These are phyloP conservation scores for Penelope pileata DNA, from an alignment of 2,113 vertebrate genomes.

Conservation along the genomic window DNA sequence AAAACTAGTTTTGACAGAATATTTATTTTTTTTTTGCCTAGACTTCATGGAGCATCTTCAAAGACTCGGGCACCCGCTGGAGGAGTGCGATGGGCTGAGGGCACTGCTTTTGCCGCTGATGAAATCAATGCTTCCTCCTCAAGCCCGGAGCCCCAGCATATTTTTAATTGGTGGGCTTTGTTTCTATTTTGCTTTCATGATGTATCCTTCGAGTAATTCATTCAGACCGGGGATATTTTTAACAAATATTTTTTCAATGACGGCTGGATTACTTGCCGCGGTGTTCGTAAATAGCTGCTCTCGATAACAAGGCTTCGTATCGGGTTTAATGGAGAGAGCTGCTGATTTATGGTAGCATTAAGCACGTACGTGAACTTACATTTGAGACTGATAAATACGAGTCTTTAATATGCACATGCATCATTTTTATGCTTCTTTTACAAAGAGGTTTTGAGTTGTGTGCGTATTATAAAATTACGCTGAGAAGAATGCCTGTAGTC, in stretches of 20 bases:
- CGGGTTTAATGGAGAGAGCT: not conserved
- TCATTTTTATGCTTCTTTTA: slow-evolving; percentile 72
- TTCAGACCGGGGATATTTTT: not conserved
- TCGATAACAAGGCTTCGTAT: slow-evolving; percentile 1
- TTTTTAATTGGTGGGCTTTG: not conserved
- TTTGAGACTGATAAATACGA: slow-evolving; percentile 57
- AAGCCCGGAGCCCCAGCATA: not conserved
- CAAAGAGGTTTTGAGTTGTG: slow-evolving; percentile 65
- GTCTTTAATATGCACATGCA: slow-evolving; percentile 69
- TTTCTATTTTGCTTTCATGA: not conserved
- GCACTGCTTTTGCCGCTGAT: not conserved
- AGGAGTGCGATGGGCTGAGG: rapidly evolving
- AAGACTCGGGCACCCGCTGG: not conserved
- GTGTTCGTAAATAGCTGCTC: not conserved
- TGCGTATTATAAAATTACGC: slow-evolving; percentile 50
- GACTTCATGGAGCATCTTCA: not conserved
- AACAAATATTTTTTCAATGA: not conserved
- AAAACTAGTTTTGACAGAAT: not conserved
- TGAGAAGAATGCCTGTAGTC: not conserved
- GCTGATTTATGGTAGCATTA: slow-evolving; percentile 62
- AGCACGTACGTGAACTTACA: slow-evolving; percentile 35
- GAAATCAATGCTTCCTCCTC: not conserved
- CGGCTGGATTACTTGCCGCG: not conserved
- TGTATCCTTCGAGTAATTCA: not conserved
- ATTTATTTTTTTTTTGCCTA: not conserved